phyloP scores from a whole-genome alignment of 2,797 vertebrate genomes.

The Pogoniulus pusillus region DNA sequence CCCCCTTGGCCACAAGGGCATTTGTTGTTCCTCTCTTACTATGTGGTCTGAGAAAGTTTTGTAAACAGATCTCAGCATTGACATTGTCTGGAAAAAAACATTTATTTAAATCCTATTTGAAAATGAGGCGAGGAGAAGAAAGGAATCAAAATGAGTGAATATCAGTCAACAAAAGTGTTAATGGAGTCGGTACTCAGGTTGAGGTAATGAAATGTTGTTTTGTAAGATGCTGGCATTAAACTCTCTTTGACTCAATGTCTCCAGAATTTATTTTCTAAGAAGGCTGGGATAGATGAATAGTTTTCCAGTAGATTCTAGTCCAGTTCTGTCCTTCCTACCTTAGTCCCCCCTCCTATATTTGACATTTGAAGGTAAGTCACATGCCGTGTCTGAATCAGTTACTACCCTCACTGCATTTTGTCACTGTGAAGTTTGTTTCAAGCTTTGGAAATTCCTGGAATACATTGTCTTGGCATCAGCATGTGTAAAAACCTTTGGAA shows the following conservation, averaged over 20 bases:
- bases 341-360: neutral
- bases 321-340: neutral
- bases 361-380: neutral
- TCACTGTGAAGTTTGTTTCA: neutral
- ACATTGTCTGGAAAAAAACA: neutral
- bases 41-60: neutral
- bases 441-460: neutral
- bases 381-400: fast-evolving
- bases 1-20: no score
- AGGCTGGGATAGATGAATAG: neutral
- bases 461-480: neutral
- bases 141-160: neutral
- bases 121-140: neutral
- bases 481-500: neutral
- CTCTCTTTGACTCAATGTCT: neutral
- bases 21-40: neutral
- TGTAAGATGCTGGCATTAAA: slow-evolving; percentile 55
- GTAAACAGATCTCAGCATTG: neutral
- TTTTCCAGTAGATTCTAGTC: neutral
- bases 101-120: neutral
- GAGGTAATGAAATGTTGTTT: neutral
- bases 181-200: neutral
- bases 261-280: slow-evolving; percentile 25
- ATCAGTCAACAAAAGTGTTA: slow-evolving; percentile 3
- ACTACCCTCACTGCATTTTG: neutral